Evolutionary conservation across 2,797 vertebrate species (phyloP).

Genomic region (Bovichtus variegatus): DNA sequence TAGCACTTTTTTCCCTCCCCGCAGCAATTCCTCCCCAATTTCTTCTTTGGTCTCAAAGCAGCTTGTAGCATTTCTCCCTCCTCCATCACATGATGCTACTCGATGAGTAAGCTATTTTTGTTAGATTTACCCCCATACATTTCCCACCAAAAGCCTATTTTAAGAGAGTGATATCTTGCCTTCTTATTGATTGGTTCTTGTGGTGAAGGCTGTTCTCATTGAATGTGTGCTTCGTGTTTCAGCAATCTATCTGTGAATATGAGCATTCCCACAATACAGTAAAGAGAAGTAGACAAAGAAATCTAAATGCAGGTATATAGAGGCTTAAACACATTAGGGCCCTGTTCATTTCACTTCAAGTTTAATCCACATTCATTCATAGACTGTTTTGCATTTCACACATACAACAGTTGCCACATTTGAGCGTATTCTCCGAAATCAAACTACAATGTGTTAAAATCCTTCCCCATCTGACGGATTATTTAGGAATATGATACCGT

Average conservation of each 20-base stretch:
- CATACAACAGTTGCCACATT: background rate
- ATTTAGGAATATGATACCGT: slow-evolving; percentile 27
- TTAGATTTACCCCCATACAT: slow-evolving; percentile 14
- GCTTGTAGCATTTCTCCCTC: slow-evolving; percentile 32
- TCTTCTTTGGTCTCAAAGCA: slow-evolving; percentile 35
- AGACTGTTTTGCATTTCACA: slow-evolving; percentile 36
- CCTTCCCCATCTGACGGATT: slow-evolving; percentile 41
- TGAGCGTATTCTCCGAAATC: slow-evolving; percentile 2
- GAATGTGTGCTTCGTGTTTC: slow-evolving; percentile 15
- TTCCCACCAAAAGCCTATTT: slow-evolving; percentile 15
- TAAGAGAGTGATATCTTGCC: slow-evolving; percentile 9
- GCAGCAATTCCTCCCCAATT: background rate
- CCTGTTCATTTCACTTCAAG: slow-evolving; percentile 5
- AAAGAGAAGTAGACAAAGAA: slow-evolving; percentile 15
- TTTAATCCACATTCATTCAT: slow-evolving; percentile 38
- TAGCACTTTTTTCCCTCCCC: slow-evolving; percentile 17
- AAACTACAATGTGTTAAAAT: slow-evolving; percentile 21
- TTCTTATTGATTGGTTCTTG: slow-evolving; percentile 1
- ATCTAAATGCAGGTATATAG: background rate
- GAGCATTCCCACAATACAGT: slow-evolving; percentile 28
- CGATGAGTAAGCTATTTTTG: slow-evolving; percentile 7
- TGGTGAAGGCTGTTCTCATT: slow-evolving; percentile 7
- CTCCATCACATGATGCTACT: slow-evolving; percentile 10
- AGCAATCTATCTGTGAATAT: slow-evolving; percentile 19
- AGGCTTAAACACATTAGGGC: slow-evolving; percentile 23